phyloP scores from a whole-genome alignment of 2,797 vertebrate species.

The Chelmon rostratus region DNA sequence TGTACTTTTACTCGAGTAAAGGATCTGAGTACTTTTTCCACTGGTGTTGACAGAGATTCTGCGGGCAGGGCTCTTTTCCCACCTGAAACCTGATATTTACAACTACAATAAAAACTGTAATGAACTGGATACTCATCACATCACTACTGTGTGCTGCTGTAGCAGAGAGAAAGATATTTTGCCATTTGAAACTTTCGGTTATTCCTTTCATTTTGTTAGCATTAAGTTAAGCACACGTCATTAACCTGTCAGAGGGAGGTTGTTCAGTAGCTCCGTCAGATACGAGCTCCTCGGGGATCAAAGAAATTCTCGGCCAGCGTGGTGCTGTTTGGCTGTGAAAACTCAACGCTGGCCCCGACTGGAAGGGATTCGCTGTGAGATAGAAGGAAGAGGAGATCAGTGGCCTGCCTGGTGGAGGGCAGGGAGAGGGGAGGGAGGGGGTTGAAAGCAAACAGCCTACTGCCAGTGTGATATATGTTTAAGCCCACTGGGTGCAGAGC shows the following conservation, averaged over 20 bases:
- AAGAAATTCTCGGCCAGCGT: slow-evolving; percentile 67
- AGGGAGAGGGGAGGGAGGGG: slow-evolving; percentile 8
- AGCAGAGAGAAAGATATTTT: too few relatives aligned
- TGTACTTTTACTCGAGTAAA: too few relatives aligned
- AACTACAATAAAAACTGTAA: too few relatives aligned
- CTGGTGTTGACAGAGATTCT: too few relatives aligned
- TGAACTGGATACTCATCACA: too few relatives aligned
- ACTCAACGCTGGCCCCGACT: slow-evolving; percentile 47
- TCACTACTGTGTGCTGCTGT: too few relatives aligned
- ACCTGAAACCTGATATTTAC: too few relatives aligned
- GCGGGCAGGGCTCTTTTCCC: too few relatives aligned
- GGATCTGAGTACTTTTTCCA: too few relatives aligned
- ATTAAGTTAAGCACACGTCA: slow-evolving; percentile 16
- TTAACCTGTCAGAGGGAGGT: slow-evolving; percentile 18
- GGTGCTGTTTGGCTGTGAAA: slow-evolving; percentile 65
- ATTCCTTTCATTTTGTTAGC: slow-evolving; percentile 1
- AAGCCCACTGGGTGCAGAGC: slow-evolving; percentile 73
- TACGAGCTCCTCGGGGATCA: slow-evolving; percentile 59
- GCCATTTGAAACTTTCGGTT: not conserved
- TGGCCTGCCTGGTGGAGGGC: slow-evolving; percentile 17
- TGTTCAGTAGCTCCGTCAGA: slow-evolving; percentile 23
- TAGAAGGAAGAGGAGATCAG: slow-evolving; percentile 61
- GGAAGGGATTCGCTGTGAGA: slow-evolving; percentile 60
- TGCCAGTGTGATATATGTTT: slow-evolving; percentile 78
- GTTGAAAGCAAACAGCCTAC: slow-evolving; percentile 72